Evolutionary conservation across 2,797 vertebrate genomes (phyloP), one percentile per base, ranked within the genome.

Genomic region (Hyperoplus immaculatus): DNA sequence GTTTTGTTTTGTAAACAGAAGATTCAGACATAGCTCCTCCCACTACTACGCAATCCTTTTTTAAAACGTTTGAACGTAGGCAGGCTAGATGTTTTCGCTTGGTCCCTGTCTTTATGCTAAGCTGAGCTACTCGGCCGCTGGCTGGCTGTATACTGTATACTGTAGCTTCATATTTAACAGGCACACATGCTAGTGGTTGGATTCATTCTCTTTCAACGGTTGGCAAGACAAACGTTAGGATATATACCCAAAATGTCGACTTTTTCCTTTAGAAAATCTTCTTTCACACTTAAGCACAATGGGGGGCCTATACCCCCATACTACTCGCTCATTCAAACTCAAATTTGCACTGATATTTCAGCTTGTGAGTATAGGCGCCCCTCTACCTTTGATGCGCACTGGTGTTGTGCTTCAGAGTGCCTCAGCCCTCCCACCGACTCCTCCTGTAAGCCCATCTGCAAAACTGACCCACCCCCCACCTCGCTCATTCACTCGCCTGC

Each of bases 391-490:
- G 78, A 89, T 82, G 71, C 47, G 21, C 64, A 70, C 70, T 73
- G 50, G 66, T 88, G 79, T 78, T 61, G 78, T 87, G 86, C 88
- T 85, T 89, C 82, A 77, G 80, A 90, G 79, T 80, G 61, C 75
- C 29, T 84, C 82, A 58, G 80, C 88, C 80, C 82, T 74, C 77
- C 79, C 29, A n/a, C 76, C 47, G 45, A 12, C 72, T 59, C 83
- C 85, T 83, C 86, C 21, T 80, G 83, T 80, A 83, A 74, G 92
- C 77, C 87, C 89, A 89, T 91, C 88, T 92, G 87, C 76, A 89
- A 29, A 82, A 77, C 86, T 77, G 72, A 84, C 66, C 62, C 84
- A 81, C 82, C 62, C 72, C 45, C 9, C 13, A 8, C 53, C 38
- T 43, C 11, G 8, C 62, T 16, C 18, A 8, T n/a, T 42, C 67